Conservation (phyloP, 2,113 vertebrate genomes). For the Toxostoma redivivum region DNA sequence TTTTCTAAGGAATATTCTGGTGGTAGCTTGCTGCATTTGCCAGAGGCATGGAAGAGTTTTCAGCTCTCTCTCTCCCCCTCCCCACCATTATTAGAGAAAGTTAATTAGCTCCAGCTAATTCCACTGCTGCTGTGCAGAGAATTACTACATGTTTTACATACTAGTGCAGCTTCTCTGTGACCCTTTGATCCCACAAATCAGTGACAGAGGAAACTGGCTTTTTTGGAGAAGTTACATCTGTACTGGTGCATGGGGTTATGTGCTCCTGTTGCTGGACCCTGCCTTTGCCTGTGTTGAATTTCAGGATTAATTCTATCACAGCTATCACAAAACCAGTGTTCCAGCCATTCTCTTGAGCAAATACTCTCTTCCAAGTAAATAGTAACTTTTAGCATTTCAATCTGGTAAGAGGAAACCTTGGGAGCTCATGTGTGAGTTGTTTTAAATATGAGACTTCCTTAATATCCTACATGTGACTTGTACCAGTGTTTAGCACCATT, state of each 20-base stretch:
- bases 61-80: not conserved
- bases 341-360: not conserved
- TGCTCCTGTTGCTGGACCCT: rapidly evolving
- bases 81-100: not conserved
- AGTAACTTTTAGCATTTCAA: not conserved
- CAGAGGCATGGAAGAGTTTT: not conserved
- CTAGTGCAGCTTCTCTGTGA: not conserved
- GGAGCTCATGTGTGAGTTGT: not conserved
- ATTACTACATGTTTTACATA: not conserved
- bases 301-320: not conserved
- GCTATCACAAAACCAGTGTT: not conserved
- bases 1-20: not conserved
- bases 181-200: not conserved
- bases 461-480: not conserved
- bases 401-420: not conserved
- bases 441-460: not conserved
- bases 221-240: not conserved
- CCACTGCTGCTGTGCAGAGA: not conserved
- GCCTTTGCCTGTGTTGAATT: not conserved
- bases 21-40: not conserved
- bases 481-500: not conserved
- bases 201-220: rapidly evolving
- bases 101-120: not conserved
- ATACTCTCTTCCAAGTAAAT: not conserved
- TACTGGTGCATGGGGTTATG: not conserved